Evolutionary conservation across 2,888 invertebrate species (phyloP).

Genomic region (Nephrotoma flavescens): DNA sequence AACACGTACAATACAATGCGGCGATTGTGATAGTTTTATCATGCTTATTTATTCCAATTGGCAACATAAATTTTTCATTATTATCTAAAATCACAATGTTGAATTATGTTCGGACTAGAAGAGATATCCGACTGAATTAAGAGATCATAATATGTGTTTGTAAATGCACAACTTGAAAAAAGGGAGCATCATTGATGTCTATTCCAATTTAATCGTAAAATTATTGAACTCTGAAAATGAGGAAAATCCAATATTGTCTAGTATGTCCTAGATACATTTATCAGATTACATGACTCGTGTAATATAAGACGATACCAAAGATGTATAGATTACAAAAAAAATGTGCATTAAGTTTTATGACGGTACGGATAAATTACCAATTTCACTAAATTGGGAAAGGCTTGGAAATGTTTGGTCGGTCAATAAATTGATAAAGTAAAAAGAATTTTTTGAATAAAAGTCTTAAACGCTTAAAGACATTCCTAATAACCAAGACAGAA

Average conservation of each 20-base stretch:
- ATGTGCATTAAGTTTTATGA: not conserved
- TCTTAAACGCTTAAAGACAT: too few relatives aligned
- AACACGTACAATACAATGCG: not conserved
- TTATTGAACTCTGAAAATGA: not conserved
- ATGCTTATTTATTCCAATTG: not conserved
- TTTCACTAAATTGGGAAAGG: not conserved
- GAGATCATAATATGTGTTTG: too few relatives aligned
- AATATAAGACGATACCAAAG: not conserved
- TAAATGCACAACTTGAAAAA: not conserved
- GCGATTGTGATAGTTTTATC: conserved; percentile 1
- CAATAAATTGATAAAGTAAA: too few relatives aligned
- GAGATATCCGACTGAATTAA: too few relatives aligned
- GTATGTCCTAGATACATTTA: not conserved
- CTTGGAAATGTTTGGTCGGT: too few relatives aligned
- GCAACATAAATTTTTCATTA: not conserved
- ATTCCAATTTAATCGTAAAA: not conserved
- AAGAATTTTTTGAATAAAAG: too few relatives aligned
- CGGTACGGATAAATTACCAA: not conserved
- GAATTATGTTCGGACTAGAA: too few relatives aligned
- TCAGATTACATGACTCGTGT: not conserved
- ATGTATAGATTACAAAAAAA: not conserved
- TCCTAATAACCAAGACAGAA: too few relatives aligned
- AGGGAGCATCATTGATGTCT: not conserved
- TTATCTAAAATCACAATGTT: too few relatives aligned
- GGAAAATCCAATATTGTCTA: not conserved